Evolutionary conservation across 1,140 invertebrate genomes (phyloP), one percentile per base, ranked within the genome.

Genomic region (Palaemon carinicauda): DNA sequence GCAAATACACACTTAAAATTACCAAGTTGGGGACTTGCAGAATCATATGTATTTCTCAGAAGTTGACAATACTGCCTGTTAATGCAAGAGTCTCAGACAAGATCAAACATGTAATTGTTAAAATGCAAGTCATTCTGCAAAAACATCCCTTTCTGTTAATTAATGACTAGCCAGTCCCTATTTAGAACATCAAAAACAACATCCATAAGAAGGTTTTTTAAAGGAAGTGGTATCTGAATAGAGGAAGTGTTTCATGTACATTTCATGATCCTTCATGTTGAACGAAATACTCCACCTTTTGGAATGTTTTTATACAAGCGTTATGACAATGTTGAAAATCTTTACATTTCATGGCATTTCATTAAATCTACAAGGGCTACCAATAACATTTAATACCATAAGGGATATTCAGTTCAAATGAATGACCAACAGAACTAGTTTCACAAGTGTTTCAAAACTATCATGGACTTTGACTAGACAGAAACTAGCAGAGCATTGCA

Each of bases 131-230:
- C 65, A 69, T 14, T 24, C 24, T 21, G 51, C 51, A 24, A 82
- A 50, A 79, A 77, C 41, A 41, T n/a, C 41, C 41, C 41, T 9
- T 41, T 80, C 84, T 74, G 74, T 41, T 73, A 24, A 80, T 86
- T 86, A 80, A 77, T 86, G 84, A 80, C 84, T 86, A 86, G 84
- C 78, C 84, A 79, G 74, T 86, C 84, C 84, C 84, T 86, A 86
- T 80, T 54, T 74, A 41, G 21, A 19, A 71, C 33, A 41, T 79
- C n/a, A 9, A 80, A 33, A 54, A 53, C 52, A 29, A 56, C 53
- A 80, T 31, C 21, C 31, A 80, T 31, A 80, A 31, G 65, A 79
- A 73, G 77, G 80, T 54, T 56, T 74, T 50, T n/a, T 19, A 80
- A 69, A 83, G 31, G 17, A 33, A 56, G 21, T 31, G 53, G 82